These are phyloP conservation scores for Amia ocellicauda DNA, from an alignment of 2,113 vertebrate genomes.

Conservation along the genomic window DNA sequence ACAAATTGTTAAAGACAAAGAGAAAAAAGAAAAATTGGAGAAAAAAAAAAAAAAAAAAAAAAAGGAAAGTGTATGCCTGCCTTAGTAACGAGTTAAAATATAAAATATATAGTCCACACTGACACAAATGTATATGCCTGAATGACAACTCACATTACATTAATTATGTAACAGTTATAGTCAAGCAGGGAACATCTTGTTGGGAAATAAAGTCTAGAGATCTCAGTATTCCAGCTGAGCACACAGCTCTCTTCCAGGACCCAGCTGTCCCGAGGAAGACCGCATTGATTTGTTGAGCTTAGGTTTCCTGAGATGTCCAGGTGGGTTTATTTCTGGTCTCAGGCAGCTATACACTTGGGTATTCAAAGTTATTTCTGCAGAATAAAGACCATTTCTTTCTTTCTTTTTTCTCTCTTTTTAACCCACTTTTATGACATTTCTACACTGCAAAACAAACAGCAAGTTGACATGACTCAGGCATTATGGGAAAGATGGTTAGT, in stretches of 20 bases:
- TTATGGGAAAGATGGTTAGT: too few relatives aligned
- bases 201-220: conserved; percentile 44
- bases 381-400: conserved; percentile 7
- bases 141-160: conserved; percentile 62
- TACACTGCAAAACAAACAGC: too few relatives aligned
- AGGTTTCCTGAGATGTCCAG: conserved; percentile 28
- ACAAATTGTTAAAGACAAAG: conserved; percentile 37
- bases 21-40: conserved; percentile 9
- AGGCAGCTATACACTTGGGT: conserved; percentile 29
- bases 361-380: conserved; percentile 35
- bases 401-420: too few relatives aligned
- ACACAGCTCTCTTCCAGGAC: conserved; percentile 7
- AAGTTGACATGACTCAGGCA: too few relatives aligned
- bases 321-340: conserved; percentile 27
- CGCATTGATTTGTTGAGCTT: conserved; percentile 38
- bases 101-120: conserved; percentile 56
- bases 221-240: conserved; percentile 38
- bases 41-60: conserved; percentile 18
- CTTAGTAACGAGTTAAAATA: conserved; percentile 57
- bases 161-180: conserved; percentile 65
- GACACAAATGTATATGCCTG: conserved; percentile 58
- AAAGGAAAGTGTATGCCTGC: conserved; percentile 32
- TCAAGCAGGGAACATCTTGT: conserved; percentile 44
- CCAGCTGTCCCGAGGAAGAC: conserved; percentile 36
- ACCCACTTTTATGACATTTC: too few relatives aligned